phyloP scores from a whole-genome alignment of 2,113 vertebrate genomes.

The Ptilorrhoa leucosticta region DNA sequence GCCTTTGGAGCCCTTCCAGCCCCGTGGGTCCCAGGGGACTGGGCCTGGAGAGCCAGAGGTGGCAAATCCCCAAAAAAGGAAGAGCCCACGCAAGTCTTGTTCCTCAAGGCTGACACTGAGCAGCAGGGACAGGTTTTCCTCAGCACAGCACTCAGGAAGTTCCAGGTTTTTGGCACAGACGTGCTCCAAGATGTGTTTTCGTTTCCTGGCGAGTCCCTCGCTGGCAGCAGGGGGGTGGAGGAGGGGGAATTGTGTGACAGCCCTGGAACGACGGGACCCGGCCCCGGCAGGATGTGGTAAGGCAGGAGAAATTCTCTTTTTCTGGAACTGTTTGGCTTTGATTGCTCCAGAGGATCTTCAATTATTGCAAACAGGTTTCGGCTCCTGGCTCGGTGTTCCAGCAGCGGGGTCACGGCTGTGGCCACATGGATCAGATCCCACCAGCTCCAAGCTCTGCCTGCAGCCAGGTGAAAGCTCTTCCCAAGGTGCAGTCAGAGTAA shows the following conservation, averaged over 20 bases:
- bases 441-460: neutral
- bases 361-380: neutral
- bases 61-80: neutral
- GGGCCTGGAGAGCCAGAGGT: neutral
- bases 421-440: neutral
- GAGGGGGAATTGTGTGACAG: neutral
- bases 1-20: neutral
- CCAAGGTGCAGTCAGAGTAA: neutral
- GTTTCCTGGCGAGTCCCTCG: neutral
- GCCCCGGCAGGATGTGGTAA: neutral
- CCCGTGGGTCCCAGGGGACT: rapidly evolving
- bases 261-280: rapidly evolving
- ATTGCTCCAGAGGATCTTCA: neutral
- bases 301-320: neutral
- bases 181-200: neutral
- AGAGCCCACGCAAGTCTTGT: neutral
- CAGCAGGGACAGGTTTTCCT: neutral
- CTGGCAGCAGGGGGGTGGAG: neutral
- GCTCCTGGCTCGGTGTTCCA: neutral
- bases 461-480: neutral
- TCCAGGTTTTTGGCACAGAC: neutral
- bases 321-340: neutral
- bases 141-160: neutral
- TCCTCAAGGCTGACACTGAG: neutral
- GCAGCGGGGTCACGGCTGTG: neutral